phyloP scores from a whole-genome alignment of 2,888 invertebrate genomes.

The Acanthosepion lycidas region DNA sequence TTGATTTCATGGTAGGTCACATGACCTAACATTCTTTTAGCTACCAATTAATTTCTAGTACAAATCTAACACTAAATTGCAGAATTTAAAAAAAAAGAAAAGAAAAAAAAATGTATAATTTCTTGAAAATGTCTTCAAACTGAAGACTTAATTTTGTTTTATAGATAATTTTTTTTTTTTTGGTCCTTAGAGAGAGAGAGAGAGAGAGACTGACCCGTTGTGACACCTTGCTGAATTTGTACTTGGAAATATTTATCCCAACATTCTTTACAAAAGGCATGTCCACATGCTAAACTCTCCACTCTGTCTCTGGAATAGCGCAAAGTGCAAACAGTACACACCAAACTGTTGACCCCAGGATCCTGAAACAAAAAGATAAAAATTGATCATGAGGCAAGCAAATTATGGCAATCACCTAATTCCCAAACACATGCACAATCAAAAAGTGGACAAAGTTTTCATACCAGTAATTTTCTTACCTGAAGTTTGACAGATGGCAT shows the following conservation, averaged over 20 bases:
- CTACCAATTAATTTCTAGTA: no score
- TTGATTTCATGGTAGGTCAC: no score
- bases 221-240: slow-evolving; percentile 90
- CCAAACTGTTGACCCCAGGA: slow-evolving; percentile 49
- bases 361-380: neutral
- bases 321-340: slow-evolving; percentile 70
- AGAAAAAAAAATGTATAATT: no score
- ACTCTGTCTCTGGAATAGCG: slow-evolving; percentile 76
- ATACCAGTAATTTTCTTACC: slow-evolving; percentile 52
- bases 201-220: slow-evolving; percentile 77
- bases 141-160: no score
- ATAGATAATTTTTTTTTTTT: no score
- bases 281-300: slow-evolving; percentile 89
- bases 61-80: no score
- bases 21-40: no score
- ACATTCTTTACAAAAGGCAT: slow-evolving; percentile 95
- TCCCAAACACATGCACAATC: neutral
- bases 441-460: no score
- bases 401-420: neutral
- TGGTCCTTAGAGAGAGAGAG: neutral
- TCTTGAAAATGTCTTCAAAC: neutral
- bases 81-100: no score
- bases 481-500: slow-evolving; percentile 64
- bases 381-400: neutral
- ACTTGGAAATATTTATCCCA: slow-evolving; percentile 98